Conservation (phyloP, 2,888 invertebrate genomes). For the Nomada hirtipes region DNA sequence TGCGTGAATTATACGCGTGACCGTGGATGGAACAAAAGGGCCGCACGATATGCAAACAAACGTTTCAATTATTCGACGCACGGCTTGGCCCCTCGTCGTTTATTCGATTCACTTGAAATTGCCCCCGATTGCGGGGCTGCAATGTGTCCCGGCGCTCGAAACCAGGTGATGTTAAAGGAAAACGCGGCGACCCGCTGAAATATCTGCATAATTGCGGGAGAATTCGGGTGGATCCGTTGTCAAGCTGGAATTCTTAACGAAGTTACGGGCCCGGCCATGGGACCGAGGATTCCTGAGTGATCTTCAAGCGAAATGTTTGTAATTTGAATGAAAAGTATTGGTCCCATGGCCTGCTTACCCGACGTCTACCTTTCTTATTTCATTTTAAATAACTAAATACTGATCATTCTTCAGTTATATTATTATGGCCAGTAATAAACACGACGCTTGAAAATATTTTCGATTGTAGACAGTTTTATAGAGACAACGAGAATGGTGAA, state of each 20-base stretch:
- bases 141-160: constrained; percentile 39
- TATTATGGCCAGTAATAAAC: too few relatives aligned
- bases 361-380: too few relatives aligned
- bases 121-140: constrained; percentile 54
- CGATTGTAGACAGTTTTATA: too few relatives aligned
- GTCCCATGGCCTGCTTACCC: too few relatives aligned
- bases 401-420: too few relatives aligned
- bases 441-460: too few relatives aligned
- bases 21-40: constrained; percentile 50
- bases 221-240: not conserved
- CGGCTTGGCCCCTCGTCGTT: constrained; percentile 38
- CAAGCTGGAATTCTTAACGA: not conserved
- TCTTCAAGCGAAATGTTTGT: not conserved
- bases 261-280: not conserved
- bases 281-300: not conserved
- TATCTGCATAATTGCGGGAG: constrained; percentile 53
- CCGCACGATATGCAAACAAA: constrained; percentile 67
- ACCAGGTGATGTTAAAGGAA: constrained; percentile 28
- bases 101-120: constrained; percentile 59
- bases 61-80: constrained; percentile 68
- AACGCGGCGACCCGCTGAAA: constrained; percentile 27
- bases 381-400: too few relatives aligned
- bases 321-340: not conserved
- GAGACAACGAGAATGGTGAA: too few relatives aligned
- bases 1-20: constrained; percentile 56